A percentile compares a stretch with the other conserved stretches of the same genome.
These are phyloP conservation scores for Ascaphus truei DNA, from an alignment of 2,113 vertebrate genomes.

Conservation along the genomic window DNA sequence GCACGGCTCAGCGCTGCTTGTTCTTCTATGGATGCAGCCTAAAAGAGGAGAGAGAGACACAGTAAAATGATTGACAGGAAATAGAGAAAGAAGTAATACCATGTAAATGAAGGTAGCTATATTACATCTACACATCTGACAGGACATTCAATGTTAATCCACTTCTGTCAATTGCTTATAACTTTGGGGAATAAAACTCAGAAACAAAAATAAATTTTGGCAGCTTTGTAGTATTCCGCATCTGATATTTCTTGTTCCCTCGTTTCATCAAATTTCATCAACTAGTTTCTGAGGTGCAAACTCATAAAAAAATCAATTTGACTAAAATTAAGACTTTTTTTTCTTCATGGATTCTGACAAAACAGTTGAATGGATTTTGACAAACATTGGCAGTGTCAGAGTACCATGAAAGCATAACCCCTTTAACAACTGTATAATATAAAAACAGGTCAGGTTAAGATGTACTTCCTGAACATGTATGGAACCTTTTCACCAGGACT, in stretches of 20 bases:
- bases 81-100: neutral
- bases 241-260: slow-evolving; percentile 15
- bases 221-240: neutral
- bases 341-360: slow-evolving; percentile 2
- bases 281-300: slow-evolving; percentile 23
- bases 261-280: slow-evolving; percentile 25
- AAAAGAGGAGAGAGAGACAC: neutral
- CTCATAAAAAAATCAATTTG: slow-evolving; percentile 35
- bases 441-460: no score
- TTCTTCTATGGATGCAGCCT: neutral
- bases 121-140: slow-evolving; percentile 18
- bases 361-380: slow-evolving; percentile 14
- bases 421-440: no score
- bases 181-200: slow-evolving; percentile 24
- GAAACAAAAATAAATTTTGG: slow-evolving; percentile 12
- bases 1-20: no score
- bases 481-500: no score
- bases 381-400: no score
- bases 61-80: neutral
- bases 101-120: slow-evolving; percentile 23
- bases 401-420: no score
- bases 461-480: no score
- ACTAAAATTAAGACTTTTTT: slow-evolving; percentile 26
- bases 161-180: slow-evolving; percentile 17
- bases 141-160: slow-evolving; percentile 30